Evolutionary conservation across 2,888 invertebrate genomes (phyloP).

Genomic region (Scaeva pyrastri): DNA sequence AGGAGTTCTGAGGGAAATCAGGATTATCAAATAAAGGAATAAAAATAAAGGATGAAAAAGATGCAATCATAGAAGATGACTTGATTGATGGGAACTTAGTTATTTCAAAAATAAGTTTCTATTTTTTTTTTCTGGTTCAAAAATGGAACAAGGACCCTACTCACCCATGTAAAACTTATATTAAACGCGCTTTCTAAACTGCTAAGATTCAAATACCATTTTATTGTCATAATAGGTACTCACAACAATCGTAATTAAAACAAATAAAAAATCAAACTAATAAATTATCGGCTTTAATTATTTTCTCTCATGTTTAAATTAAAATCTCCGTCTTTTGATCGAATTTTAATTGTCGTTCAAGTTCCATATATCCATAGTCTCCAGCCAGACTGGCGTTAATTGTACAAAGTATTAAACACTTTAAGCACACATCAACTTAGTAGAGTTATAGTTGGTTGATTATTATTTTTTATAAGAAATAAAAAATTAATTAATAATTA

Average conservation of each 20-base stretch:
- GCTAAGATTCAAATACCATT: too few relatives aligned
- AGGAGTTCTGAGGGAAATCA: constrained; percentile 12
- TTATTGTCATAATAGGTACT: too few relatives aligned
- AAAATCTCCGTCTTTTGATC: constrained; percentile 7
- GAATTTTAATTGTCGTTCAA: constrained; percentile 22
- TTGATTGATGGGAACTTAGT: neutral
- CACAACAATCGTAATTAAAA: too few relatives aligned
- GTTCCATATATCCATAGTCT: constrained; percentile 1
- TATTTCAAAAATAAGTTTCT: too few relatives aligned
- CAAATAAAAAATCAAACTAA: too few relatives aligned
- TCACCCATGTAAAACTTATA: too few relatives aligned
- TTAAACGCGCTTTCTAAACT: too few relatives aligned
- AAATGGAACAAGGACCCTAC: too few relatives aligned
- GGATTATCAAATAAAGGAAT: constrained; percentile 9
- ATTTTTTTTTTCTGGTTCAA: too few relatives aligned
- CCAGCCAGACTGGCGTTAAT: constrained; percentile 36
- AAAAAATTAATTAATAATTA: constrained; percentile 47
- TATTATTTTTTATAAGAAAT: neutral
- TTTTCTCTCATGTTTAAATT: constrained; percentile 16
- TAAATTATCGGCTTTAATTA: neutral
- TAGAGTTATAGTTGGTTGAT: neutral
- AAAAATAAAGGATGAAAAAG: neutral
- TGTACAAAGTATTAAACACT: constrained; percentile 28
- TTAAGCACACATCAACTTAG: neutral
- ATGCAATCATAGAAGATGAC: neutral